Base-by-base conservation (phyloP, 2,797 vertebrate species). In the Triplophysa yarkandensis region DNA sequence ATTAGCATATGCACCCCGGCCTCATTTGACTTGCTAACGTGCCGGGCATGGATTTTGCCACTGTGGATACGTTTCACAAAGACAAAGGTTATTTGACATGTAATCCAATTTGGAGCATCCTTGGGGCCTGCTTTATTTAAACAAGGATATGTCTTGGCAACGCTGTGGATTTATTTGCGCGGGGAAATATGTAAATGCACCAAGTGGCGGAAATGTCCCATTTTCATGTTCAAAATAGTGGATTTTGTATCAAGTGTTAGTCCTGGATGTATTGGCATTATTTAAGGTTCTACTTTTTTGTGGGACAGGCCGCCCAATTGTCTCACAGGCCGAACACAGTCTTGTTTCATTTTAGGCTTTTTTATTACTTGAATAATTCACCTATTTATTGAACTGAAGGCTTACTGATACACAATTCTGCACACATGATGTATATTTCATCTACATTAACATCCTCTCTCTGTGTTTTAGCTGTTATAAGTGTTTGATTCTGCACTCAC, bases 11-110 rank as follows among this genome's bases (percentile, higher is more conserved):
- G 81, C 79, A 44, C 78, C 68, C 34, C 32, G 36, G 64, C 52
- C 77, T 83, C 71, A 84, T 83, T 81, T 83, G 61, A 83, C 81
- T 84, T 82, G 83, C 81, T 78, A 84, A 84, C 77, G 58, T 54
- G 70, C 55, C 28, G 10, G 67, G 77, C 77, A 46, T 58, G 76
- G 67, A 48, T 77, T 76, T 81, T 68, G 78, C 78, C 83, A 77
- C 64, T 32, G 21, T 62, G 68, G 76, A 83, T 81, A 78, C 46
- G 65, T 79, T 57, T 84, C 77, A 65, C 71, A 16, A 64, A 79
- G 71, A 75, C 68, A 79, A 79, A 81, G 82, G 74, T 79, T 68
- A 77, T 71, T 62, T 69, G 81, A 77, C 79, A 77, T 55, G 71
- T 77, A 68, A 69, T 70, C 63, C 69, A 70, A 68, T 74, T 68